A percentile compares a stretch with the other conserved stretches of the same genome.
phyloP scores from a whole-genome alignment of 1,140 invertebrate species.

The Drosophila orosa region DNA sequence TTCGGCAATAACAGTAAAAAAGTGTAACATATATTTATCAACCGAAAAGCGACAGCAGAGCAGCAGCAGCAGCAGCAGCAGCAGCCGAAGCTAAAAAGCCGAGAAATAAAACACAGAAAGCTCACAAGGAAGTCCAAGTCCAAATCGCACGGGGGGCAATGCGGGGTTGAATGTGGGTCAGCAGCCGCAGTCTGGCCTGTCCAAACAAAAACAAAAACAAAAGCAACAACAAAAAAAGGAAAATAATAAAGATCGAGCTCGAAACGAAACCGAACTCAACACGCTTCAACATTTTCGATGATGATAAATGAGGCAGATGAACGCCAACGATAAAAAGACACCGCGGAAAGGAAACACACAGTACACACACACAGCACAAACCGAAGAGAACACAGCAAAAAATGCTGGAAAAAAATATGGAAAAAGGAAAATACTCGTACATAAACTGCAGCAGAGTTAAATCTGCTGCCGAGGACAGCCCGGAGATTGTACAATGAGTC shows the following conservation, averaged over 20 bases:
- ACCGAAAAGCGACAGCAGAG: constrained; percentile 51
- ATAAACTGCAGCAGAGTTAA: constrained; percentile 29
- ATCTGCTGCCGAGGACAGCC: constrained; percentile 41
- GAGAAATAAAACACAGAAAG: constrained; percentile 44
- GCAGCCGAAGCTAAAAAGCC: constrained; percentile 13
- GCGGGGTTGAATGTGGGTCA: constrained; percentile 56
- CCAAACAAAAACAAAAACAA: constrained; percentile 50
- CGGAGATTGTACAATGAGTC: constrained; percentile 53
- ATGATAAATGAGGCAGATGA: constrained; percentile 68
- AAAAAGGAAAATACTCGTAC: constrained; percentile 11
- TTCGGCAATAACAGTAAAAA: constrained; percentile 66
- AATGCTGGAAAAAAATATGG: constrained; percentile 7
- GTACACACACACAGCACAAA: not conserved
- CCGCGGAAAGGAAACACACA: constrained; percentile 31
- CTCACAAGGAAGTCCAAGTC: constrained; percentile 62
- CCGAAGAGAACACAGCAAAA: constrained; percentile 20
- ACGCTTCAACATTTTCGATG: constrained; percentile 66
- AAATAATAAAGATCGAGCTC: constrained; percentile 47
- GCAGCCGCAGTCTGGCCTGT: constrained; percentile 51
- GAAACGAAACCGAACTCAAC: constrained; percentile 64
- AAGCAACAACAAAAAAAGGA: constrained; percentile 1
- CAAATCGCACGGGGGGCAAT: constrained; percentile 24
- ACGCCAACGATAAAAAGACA: constrained; percentile 62
- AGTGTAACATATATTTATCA: constrained; percentile 69
- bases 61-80: no score